Base-by-base conservation (phyloP, 2,888 invertebrate species). In the Rosalia funebris region DNA sequence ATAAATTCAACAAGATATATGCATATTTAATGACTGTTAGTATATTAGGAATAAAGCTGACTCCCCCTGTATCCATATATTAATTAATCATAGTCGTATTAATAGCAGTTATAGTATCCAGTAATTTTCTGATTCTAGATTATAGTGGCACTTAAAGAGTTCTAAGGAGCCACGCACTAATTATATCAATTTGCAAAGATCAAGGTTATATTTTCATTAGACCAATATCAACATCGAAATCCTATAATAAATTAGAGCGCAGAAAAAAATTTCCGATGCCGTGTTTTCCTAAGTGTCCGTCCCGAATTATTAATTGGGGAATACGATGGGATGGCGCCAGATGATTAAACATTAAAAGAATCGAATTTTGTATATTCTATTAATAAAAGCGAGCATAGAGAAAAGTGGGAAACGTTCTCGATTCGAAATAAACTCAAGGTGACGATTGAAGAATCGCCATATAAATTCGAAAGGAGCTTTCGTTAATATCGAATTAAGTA, bases 381-480 rank as follows among this genome's bases (percentile, higher is more conserved):
- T 31, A 31, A 25, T 25, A 25, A 15, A 32, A 25, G 7, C 25
- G 25, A 7, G 7, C 25, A 7, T 7, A 7, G 25, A 32, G 34
- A 32, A 46, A 46, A 32, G 25, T 47, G 47, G 48, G 48, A 25
- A 37, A 16, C 19, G 37, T 47, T 47, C 46, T n/a, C 46, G 46
- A 47, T 47, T 47, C 11, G 32, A 48, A 48, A 48, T 48, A 48
- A 34, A 36, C 48, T 14, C 48, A 48, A 48, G 48, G 48, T 9
- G 48, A 36, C 20, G 48, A 47, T 34, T 16, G 34, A 25, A 10
- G 48, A 36, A 48, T 19, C 9, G 48, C 36, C 12, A 37, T 16
- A 16, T 11, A 20, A 17, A 36, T 7, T 37, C 19, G 48, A 48
- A 36, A 37, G 36, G 12, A 37, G 16, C 48, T 48, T 19, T 48